These are phyloP conservation scores for Lacerta viridis DNA, from an alignment of 2,797 vertebrate species.

Conservation along the genomic window DNA sequence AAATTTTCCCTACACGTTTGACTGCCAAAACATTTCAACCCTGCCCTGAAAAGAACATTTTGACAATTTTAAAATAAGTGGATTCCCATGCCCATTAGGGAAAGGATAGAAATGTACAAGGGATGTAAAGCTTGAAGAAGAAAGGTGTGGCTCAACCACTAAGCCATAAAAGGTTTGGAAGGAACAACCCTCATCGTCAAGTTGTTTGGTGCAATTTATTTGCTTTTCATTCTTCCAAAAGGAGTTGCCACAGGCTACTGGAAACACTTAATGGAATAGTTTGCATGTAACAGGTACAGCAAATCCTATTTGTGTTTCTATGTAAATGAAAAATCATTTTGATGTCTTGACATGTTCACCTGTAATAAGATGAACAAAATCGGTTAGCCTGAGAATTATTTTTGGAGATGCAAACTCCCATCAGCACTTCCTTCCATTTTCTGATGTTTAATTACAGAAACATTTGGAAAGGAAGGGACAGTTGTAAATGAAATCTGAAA, in stretches of 20 bases:
- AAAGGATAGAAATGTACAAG: constrained; percentile 32
- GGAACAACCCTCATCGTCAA: not conserved
- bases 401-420: not conserved
- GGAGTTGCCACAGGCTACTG: not conserved
- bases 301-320: not conserved
- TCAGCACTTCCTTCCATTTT: not conserved
- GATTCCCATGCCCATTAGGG: constrained; percentile 26
- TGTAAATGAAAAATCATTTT: not conserved
- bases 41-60: constrained; percentile 19
- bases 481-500: not conserved
- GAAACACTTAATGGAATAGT: not conserved
- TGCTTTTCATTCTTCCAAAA: constrained; percentile 12
- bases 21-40: rapidly evolving
- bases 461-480: not conserved
- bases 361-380: not conserved
- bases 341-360: not conserved
- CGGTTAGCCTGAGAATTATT: not conserved
- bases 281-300: not conserved
- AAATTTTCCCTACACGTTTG: not conserved
- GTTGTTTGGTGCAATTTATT: not conserved
- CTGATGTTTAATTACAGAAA: not conserved
- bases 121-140: not conserved
- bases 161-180: constrained; percentile 23
- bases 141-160: not conserved
- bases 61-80: constrained; percentile 13